phyloP scores from a whole-genome alignment of 2,888 invertebrate genomes.

The Hydrotaea diabolus region DNA sequence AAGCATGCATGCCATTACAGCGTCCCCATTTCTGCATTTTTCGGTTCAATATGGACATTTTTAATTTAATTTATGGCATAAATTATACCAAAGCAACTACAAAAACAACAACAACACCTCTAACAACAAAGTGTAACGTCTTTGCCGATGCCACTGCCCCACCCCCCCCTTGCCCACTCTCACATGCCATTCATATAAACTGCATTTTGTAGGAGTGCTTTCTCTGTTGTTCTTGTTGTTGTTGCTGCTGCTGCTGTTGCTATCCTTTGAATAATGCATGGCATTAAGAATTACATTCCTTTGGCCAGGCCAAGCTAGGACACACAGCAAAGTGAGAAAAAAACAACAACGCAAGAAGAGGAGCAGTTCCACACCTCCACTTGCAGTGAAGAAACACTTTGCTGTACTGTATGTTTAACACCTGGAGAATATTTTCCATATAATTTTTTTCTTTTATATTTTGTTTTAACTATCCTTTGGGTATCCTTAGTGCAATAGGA shows the following conservation, averaged over 20 bases:
- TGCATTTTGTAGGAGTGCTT: constrained; percentile 5
- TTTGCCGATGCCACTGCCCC: background rate
- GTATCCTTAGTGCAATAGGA: background rate
- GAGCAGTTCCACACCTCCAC: background rate
- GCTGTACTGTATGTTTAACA: background rate
- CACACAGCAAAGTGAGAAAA: background rate
- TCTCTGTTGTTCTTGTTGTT: background rate
- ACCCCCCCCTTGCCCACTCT: background rate
- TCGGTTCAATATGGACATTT: constrained; percentile 52
- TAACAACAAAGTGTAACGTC: background rate
- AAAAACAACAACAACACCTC: background rate
- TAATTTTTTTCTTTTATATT: background rate
- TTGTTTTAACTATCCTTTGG: background rate
- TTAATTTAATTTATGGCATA: constrained; percentile 66
- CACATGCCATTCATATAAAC: background rate
- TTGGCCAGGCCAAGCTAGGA: background rate
- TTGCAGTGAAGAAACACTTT: background rate
- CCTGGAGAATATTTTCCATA: constrained; percentile 2
- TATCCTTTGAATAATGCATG: constrained; percentile 30
- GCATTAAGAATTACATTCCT: constrained; percentile 9
- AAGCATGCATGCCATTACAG: constrained; percentile 16
- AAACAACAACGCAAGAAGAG: background rate
- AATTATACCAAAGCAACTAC: constrained; percentile 51
- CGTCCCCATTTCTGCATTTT: constrained; percentile 8
- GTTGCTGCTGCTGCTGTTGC: no score